These are phyloP conservation scores for Euwallacea fornicatus DNA, from an alignment of 1,140 invertebrate genomes.

Conservation along the genomic window DNA sequence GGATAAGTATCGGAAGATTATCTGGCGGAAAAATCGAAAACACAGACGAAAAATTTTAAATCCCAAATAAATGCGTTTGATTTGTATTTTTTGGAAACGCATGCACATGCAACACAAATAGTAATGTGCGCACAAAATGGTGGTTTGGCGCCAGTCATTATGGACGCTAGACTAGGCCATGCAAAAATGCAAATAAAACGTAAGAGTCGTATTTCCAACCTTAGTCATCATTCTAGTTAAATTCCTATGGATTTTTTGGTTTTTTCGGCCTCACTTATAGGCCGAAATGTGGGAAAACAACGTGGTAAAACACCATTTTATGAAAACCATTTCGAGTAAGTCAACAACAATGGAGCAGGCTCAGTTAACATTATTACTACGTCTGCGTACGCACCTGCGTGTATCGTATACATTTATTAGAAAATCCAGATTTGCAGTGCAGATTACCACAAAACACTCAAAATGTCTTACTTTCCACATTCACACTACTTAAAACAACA, in stretches of 20 bases:
- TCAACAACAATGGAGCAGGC: slow-evolving; percentile 66
- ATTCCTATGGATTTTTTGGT: background rate
- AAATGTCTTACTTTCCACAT: slow-evolving; percentile 45
- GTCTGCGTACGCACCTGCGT: slow-evolving; percentile 90
- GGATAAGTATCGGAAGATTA: background rate
- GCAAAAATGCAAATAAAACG: slow-evolving; percentile 13
- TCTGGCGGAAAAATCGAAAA: background rate
- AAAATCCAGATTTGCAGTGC: slow-evolving; percentile 50
- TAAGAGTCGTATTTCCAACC: slow-evolving; percentile 13
- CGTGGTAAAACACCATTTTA: slow-evolving; percentile 34
- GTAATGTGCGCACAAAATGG: slow-evolving; percentile 47
- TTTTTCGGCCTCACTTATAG: slow-evolving; percentile 3
- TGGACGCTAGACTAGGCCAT: slow-evolving; percentile 33
- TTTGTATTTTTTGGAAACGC: slow-evolving; percentile 46
- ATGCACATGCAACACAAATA: slow-evolving; percentile 49
- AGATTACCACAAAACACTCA: slow-evolving; percentile 44
- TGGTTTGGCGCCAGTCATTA: slow-evolving; percentile 47
- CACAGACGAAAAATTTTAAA: slow-evolving; percentile 14
- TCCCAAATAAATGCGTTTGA: slow-evolving; percentile 26
- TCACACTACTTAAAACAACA: slow-evolving; percentile 32
- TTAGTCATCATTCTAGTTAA: slow-evolving; percentile 8
- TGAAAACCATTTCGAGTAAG: slow-evolving; percentile 36
- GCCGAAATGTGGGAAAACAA: slow-evolving; percentile 6
- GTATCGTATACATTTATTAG: slow-evolving; percentile 58
- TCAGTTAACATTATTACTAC: slow-evolving; percentile 79